These are phyloP conservation scores for Alexandromys fortis DNA, from an alignment of 2,113 vertebrate genomes.

Conservation along the genomic window DNA sequence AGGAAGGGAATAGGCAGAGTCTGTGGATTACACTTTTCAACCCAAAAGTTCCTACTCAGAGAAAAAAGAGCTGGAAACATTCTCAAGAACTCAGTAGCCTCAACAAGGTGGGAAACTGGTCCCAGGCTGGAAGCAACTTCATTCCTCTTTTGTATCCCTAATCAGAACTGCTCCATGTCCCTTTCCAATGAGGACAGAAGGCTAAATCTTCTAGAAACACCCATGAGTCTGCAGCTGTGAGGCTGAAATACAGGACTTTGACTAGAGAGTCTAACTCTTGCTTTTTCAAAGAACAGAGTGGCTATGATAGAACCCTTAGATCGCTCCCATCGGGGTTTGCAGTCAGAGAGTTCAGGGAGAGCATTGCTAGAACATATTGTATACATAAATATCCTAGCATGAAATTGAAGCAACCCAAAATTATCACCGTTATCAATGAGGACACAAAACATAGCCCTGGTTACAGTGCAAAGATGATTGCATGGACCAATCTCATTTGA, in stretches of 20 bases:
- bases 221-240: not conserved
- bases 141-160: not conserved
- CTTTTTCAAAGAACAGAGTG: not conserved
- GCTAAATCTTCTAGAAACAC: not conserved
- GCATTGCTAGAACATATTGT: not conserved
- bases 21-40: not conserved
- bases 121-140: not conserved
- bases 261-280: not conserved
- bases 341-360: not conserved
- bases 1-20: not conserved
- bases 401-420: constrained; percentile 6
- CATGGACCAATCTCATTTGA: constrained; percentile 12
- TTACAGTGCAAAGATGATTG: not conserved
- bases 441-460: not conserved
- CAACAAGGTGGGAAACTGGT: not conserved
- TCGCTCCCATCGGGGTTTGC: not conserved
- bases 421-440: not conserved
- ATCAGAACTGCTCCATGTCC: not conserved
- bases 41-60: not conserved
- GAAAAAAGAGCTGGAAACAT: not conserved
- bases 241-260: not conserved
- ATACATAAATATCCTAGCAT: not conserved
- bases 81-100: not conserved
- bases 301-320: not conserved
- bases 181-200: not conserved